A percentile compares a stretch with the other conserved stretches of the same genome.
phyloP scores from a whole-genome alignment of 2,113 vertebrate genomes.

The Grallaria varia region DNA sequence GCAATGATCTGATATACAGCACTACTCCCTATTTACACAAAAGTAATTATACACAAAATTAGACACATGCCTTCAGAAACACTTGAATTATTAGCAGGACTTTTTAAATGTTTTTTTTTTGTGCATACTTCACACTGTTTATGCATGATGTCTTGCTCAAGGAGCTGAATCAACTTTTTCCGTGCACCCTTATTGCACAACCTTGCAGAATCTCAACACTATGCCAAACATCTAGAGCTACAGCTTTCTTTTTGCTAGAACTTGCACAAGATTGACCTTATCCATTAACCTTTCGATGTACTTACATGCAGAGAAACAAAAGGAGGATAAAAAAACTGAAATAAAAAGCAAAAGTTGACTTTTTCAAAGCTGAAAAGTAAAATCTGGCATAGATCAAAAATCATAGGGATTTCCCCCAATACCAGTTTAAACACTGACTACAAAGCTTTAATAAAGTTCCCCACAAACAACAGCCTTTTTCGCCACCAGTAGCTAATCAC shows the following conservation, averaged over 20 bases:
- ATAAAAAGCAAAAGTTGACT: not conserved
- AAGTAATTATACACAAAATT: not conserved
- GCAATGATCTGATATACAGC: not conserved
- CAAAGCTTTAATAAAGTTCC: not conserved
- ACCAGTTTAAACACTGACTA: not conserved
- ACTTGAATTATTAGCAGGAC: not conserved
- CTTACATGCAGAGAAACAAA: not conserved
- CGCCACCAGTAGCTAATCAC: not conserved
- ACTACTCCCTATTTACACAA: not conserved
- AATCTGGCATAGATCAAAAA: not conserved
- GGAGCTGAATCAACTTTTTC: not conserved
- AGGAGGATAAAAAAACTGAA: not conserved
- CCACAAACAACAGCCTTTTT: not conserved
- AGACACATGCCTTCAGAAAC: not conserved
- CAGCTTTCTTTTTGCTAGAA: not conserved
- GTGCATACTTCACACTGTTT: not conserved
- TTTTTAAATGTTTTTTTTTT: not conserved
- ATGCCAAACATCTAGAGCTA: not conserved
- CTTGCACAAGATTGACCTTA: not conserved
- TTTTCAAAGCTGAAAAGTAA: not conserved
- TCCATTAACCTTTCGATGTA: not conserved
- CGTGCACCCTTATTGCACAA: rapidly evolving
- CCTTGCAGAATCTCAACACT: not conserved
- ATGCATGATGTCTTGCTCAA: not conserved
- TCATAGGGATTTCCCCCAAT: not conserved